Evolutionary conservation across 2,888 invertebrate species (phyloP).

Genomic region (Hetaerina titia): DNA sequence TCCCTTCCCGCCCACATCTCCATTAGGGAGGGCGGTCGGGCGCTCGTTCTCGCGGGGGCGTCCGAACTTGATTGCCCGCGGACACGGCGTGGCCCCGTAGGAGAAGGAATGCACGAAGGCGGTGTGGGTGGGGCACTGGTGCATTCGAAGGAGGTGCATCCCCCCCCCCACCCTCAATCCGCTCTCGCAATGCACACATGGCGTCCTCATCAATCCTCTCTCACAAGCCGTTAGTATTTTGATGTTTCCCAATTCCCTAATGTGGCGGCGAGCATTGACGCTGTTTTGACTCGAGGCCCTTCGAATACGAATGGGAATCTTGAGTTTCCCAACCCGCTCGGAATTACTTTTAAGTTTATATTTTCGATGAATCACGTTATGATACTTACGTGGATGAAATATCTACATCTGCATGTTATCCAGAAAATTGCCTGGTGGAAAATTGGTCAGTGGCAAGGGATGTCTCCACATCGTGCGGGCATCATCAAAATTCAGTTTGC

Average conservation of each 20-base stretch:
- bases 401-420: too few relatives aligned
- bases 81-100: conserved; percentile 40
- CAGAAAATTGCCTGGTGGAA: too few relatives aligned
- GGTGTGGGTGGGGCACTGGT: not conserved
- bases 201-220: not conserved
- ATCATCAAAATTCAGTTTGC: too few relatives aligned
- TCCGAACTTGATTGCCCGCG: not conserved
- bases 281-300: not conserved
- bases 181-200: not conserved
- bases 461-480: too few relatives aligned
- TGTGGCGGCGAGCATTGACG: not conserved
- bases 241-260: not conserved
- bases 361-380: too few relatives aligned
- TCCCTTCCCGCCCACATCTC: conserved; percentile 47
- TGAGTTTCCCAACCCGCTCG: too few relatives aligned
- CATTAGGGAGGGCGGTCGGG: conserved; percentile 34
- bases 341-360: too few relatives aligned
- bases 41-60: not conserved
- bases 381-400: too few relatives aligned
- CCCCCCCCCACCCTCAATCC: not conserved
- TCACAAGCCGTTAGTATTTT: not conserved
- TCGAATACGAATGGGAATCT: too few relatives aligned
- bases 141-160: not conserved
- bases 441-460: too few relatives aligned
- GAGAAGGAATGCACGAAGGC: conserved; percentile 24